Base-by-base conservation (phyloP, 2,113 vertebrate species). In the Calidris pugnax region DNA sequence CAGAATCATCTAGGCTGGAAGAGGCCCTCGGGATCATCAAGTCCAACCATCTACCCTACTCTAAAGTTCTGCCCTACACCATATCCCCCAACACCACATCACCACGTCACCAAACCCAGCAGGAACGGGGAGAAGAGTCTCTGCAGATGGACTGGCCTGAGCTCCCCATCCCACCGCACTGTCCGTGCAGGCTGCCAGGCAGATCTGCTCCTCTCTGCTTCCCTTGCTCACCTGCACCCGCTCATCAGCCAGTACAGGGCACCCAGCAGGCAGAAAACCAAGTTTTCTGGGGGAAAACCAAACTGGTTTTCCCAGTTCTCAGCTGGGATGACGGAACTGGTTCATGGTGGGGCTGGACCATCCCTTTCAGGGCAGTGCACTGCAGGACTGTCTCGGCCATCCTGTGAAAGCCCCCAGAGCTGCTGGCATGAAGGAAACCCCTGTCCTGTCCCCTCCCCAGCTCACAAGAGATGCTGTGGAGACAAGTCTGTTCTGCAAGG, bases 371-470 rank as follows among this genome's bases (percentile, higher is more conserved):
- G 62, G 67, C 5, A 76, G 57, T 10, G 30, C 0, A 4, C 1
- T 2, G 2, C 20, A 32, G 24, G 48, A 68, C 32, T 35, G 57
- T 39, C 48, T 68, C 0, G 0, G 55, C 45, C 17, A 20, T 23
- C 41, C 72, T 47, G 24, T 8, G 32, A 35, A 84, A 59, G 41
- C 32, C 57, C 51, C 47, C 26, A 24, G 35, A 43, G 26, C 83
- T 90, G 50, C 35, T 77, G 68, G 72, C 37, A 30, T 4, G 37
- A 77, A 92, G 59, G 32, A 79, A 63, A 13, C 11, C 32, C 39
- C 22, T 0, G 3, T 51, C 39, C 77, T 4, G 1, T 33, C 57
- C 33, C 11, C 18, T 12, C 14, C 13, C 3, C 47, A 37, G 35
- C 48, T 74, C 10, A 1, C 28, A 63, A 67, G 15, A 22, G 56